Conservation (phyloP, 2,888 invertebrate species). For the Poecilus cupreus region DNA sequence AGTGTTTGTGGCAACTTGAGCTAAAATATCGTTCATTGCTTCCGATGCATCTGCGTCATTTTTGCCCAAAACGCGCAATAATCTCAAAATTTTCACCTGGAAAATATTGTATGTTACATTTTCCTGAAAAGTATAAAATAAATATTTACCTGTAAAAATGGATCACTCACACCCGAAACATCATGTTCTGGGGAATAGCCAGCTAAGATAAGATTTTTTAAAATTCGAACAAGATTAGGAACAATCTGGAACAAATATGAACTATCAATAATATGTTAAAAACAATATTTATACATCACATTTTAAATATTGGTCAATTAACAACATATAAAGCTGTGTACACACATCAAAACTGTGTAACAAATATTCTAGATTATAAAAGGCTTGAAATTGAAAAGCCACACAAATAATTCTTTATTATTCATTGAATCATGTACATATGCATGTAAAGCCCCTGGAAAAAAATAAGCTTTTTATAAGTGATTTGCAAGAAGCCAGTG, state of each 20-base stretch:
- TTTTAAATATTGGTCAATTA: not conserved
- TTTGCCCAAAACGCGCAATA: conserved; percentile 94
- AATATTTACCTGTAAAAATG: conserved; percentile 91
- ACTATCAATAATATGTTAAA: conserved; percentile 42
- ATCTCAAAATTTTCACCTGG: conserved; percentile 95
- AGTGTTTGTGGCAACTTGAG: conserved; percentile 99
- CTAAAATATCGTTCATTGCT: conserved; percentile 99
- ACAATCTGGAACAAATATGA: conserved; percentile 86
- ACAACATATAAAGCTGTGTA: conserved; percentile 40
- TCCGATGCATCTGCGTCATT: conserved; percentile 98
- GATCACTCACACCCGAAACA: conserved; percentile 99
- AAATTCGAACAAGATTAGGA: conserved; percentile 97
- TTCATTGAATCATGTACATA: not conserved
- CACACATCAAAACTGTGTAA: conserved; percentile 1
- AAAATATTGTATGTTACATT: conserved; percentile 64
- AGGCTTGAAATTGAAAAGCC: not conserved
- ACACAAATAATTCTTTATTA: not conserved
- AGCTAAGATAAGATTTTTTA: conserved; percentile 98
- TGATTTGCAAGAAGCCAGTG: not conserved
- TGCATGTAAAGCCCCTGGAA: not conserved
- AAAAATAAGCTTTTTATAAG: conserved; percentile 22
- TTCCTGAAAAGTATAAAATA: not conserved
- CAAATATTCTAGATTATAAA: not conserved
- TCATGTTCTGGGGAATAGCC: conserved; percentile 99
- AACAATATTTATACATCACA: conserved; percentile 19